A percentile compares a stretch with the other conserved stretches of the same genome.
phyloP scores from a whole-genome alignment of 1,140 invertebrate genomes.

The Nautilus pompilius region DNA sequence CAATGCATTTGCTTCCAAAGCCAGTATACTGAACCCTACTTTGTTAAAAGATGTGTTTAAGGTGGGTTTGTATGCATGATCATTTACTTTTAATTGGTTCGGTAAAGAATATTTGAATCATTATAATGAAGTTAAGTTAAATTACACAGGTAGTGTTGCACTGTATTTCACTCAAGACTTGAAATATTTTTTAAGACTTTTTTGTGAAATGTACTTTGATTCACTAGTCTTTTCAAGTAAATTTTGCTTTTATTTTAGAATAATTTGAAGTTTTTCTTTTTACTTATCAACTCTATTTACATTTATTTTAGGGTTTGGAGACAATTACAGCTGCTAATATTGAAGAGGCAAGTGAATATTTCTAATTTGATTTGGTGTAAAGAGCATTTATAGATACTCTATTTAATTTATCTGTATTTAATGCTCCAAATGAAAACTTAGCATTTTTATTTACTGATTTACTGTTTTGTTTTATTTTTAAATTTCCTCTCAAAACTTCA shows the following conservation, averaged over 20 bases:
- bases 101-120: constrained; percentile 4
- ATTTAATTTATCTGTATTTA: too few species aligned
- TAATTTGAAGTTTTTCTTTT: background rate
- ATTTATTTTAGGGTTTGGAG: background rate
- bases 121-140: constrained; percentile 41
- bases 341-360: background rate
- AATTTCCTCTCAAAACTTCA: too few species aligned
- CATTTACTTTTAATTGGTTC: background rate
- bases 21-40: constrained; percentile 60
- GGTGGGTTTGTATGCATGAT: constrained; percentile 20
- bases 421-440: too few species aligned
- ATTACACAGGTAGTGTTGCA: constrained; percentile 45
- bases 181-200: background rate
- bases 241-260: background rate
- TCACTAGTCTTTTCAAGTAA: background rate
- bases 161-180: background rate
- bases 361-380: constrained; percentile 6
- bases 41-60: constrained; percentile 58
- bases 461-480: too few species aligned
- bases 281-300: background rate
- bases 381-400: background rate
- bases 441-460: too few species aligned
- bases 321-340: background rate
- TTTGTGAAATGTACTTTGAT: background rate
- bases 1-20: constrained; percentile 63